Evolutionary conservation across 2,113 vertebrate genomes (phyloP).

Genomic region (Brachionichthys hirsutus): DNA sequence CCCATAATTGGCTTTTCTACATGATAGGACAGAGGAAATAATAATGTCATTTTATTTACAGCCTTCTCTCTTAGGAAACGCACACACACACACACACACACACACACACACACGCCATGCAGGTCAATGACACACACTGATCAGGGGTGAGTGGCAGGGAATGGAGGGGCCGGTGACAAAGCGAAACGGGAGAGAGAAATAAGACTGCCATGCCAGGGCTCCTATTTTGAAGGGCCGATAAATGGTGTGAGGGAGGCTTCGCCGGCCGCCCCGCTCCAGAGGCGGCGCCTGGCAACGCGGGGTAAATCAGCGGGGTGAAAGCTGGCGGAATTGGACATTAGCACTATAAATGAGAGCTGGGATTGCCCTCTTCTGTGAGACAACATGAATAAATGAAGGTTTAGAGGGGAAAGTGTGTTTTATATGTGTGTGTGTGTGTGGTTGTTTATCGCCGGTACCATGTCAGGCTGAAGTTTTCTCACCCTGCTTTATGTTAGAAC

Average conservation of each 20-base stretch:
- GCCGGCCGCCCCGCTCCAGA: conserved; percentile 80
- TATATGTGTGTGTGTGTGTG: conserved; percentile 1
- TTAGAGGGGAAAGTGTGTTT: conserved; percentile 41
- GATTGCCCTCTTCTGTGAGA: conserved; percentile 85
- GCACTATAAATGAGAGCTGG: conserved; percentile 97
- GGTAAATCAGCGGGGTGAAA: conserved; percentile 98
- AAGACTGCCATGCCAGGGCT: conserved; percentile 93
- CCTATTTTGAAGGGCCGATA: conserved; percentile 96
- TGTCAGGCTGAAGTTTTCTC: background rate
- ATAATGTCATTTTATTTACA: conserved; percentile 99
- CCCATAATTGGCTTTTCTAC: conserved; percentile 99
- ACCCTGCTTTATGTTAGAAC: background rate
- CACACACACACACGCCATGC: conserved; percentile 58
- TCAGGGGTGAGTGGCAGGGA: conserved; percentile 99
- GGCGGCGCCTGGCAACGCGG: conserved; percentile 82
- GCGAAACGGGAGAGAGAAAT: conserved; percentile 99
- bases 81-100: conserved; percentile 90
- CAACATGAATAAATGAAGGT: conserved; percentile 80
- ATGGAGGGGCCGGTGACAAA: conserved; percentile 99
- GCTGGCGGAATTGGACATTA: conserved; percentile 99
- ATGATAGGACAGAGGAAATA: conserved; percentile 99
- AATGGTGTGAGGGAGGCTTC: conserved; percentile 79
- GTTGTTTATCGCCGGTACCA: too few species aligned
- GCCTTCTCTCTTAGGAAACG: conserved; percentile 84
- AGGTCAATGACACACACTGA: conserved; percentile 99